Evolutionary conservation across 2,113 vertebrate species (phyloP).

Genomic region (Psittacara wagleri): DNA sequence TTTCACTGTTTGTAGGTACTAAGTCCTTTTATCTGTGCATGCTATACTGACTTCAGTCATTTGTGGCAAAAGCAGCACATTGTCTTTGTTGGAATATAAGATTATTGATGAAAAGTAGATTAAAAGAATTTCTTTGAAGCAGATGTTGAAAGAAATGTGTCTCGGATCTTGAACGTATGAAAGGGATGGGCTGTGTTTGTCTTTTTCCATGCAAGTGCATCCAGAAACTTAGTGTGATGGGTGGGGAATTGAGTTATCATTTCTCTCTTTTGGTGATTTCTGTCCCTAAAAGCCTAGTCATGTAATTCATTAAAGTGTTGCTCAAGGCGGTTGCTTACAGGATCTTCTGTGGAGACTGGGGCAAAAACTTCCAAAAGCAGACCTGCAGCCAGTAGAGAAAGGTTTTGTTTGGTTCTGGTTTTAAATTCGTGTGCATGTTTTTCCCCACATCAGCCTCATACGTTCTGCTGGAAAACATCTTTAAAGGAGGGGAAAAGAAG

Average conservation of each 20-base stretch:
- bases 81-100: neutral
- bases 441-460: neutral
- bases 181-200: neutral
- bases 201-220: neutral
- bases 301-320: neutral
- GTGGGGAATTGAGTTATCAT: neutral
- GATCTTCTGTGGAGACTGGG: neutral
- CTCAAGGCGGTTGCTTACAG: neutral
- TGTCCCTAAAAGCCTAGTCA: neutral
- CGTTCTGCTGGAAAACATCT: neutral
- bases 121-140: neutral
- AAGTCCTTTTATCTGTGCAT: neutral
- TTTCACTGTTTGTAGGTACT: neutral
- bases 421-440: neutral
- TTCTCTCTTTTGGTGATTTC: neutral
- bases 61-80: neutral
- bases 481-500: neutral
- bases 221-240: neutral
- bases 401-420: neutral
- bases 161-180: neutral
- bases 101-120: neutral
- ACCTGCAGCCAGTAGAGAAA: neutral
- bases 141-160: neutral
- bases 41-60: neutral
- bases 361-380: neutral